Conservation (phyloP, 2,888 invertebrate species). For the Chironomus tentans region DNA sequence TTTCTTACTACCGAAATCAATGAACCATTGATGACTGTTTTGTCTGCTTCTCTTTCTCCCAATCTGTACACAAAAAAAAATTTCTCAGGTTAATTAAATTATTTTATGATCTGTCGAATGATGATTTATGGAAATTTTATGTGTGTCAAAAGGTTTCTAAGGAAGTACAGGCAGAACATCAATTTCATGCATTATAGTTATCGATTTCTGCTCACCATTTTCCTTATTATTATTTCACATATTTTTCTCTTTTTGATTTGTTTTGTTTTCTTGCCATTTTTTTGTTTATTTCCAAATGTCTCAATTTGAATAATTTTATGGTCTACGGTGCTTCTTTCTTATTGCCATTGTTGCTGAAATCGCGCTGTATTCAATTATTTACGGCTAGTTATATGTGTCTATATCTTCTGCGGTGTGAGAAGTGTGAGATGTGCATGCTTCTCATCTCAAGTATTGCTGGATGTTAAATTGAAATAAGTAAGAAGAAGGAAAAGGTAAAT, state of each 20-base stretch:
- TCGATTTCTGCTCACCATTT: background rate
- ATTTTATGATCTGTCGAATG: background rate
- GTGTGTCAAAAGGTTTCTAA: slow-evolving; percentile 4
- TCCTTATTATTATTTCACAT: background rate
- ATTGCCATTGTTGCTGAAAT: background rate
- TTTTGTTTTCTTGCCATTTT: background rate
- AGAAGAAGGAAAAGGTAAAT: background rate
- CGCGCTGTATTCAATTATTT: background rate
- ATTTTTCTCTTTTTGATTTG: background rate
- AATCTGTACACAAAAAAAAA: background rate
- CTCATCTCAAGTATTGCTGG: background rate
- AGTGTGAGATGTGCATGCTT: background rate
- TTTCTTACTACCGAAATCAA: background rate
- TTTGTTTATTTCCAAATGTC: background rate
- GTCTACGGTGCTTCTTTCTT: background rate
- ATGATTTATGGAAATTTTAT: slow-evolving; percentile 5
- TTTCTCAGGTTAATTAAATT: background rate
- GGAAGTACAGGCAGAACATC: background rate
- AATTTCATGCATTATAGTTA: background rate
- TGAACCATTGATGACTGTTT: background rate
- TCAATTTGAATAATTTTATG: slow-evolving; percentile 5
- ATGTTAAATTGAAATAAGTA: background rate
- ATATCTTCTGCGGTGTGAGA: background rate
- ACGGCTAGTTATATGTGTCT: background rate
- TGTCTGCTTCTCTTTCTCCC: background rate